Evolutionary conservation across 2,888 invertebrate genomes (phyloP).

Genomic region (Drosophila meridiana): DNA sequence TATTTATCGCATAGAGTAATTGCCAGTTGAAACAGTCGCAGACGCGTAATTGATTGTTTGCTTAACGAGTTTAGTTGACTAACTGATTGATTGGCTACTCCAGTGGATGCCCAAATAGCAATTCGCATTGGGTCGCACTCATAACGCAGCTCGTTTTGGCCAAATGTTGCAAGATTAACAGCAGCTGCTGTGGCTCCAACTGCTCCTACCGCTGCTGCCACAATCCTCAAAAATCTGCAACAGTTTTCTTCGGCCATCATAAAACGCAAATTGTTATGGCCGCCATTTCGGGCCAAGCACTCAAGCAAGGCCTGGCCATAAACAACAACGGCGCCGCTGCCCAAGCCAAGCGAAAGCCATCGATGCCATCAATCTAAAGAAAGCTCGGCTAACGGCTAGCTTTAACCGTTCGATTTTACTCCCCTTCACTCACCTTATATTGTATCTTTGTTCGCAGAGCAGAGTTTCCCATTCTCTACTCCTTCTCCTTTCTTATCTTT

Average conservation of each 20-base stretch:
- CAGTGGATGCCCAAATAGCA: neutral
- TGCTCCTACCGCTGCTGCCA: constrained; percentile 1
- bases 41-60: constrained; percentile 14
- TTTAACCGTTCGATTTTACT: neutral
- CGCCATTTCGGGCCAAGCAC: constrained; percentile 38
- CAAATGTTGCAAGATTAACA: constrained; percentile 51
- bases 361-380: constrained; percentile 58
- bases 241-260: constrained; percentile 58
- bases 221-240: constrained; percentile 44
- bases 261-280: constrained; percentile 69
- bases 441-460: neutral
- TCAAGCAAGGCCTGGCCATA: constrained; percentile 46
- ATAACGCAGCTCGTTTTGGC: constrained; percentile 54
- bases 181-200: constrained; percentile 13
- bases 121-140: constrained; percentile 14
- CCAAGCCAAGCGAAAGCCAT: constrained; percentile 25
- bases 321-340: constrained; percentile 32
- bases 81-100: constrained; percentile 23
- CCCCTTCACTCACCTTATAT: neutral
- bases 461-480: too few relatives aligned
- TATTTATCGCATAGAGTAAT: neutral
- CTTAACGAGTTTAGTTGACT: constrained; percentile 26
- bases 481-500: neutral
- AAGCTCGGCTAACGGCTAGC: neutral
- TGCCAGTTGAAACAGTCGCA: constrained; percentile 12